phyloP scores from a whole-genome alignment of 2,888 invertebrate species.

The Rhingia rostrata region DNA sequence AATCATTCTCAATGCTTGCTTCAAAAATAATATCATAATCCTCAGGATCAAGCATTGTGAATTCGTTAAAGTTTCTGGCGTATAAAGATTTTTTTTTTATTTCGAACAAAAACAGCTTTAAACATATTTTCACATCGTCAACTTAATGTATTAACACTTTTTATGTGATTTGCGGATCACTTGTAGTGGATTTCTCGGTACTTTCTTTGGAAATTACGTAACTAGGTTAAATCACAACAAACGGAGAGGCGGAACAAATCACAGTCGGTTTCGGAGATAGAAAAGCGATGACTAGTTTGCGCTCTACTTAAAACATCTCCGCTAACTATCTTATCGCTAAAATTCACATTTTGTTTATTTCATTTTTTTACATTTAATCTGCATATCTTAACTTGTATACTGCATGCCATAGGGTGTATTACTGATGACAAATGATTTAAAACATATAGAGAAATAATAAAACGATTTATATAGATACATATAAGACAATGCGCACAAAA shows the following conservation, averaged over 20 bases:
- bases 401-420: no score
- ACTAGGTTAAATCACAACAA: constrained; percentile 20
- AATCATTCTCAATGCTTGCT: constrained; percentile 22
- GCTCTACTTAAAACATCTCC: constrained; percentile 16
- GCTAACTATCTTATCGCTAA: constrained; percentile 55
- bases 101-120: neutral
- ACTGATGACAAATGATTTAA: no score
- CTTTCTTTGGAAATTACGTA: constrained; percentile 24
- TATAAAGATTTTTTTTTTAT: neutral
- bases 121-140: neutral
- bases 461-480: no score
- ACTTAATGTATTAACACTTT: neutral
- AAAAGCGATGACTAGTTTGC: constrained; percentile 41
- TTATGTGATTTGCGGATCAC: neutral
- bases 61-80: neutral
- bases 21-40: constrained; percentile 43
- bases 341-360: constrained; percentile 45
- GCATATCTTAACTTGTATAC: constrained; percentile 12
- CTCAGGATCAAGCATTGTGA: constrained; percentile 36
- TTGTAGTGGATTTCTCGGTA: neutral
- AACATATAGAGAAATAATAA: no score
- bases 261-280: constrained; percentile 48
- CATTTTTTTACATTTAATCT: constrained; percentile 40
- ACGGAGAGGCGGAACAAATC: constrained; percentile 24
- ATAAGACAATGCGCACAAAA: no score